phyloP scores from a whole-genome alignment of 35 echinoderm and acorn worm genomes.

The Diadema setosum region DNA sequence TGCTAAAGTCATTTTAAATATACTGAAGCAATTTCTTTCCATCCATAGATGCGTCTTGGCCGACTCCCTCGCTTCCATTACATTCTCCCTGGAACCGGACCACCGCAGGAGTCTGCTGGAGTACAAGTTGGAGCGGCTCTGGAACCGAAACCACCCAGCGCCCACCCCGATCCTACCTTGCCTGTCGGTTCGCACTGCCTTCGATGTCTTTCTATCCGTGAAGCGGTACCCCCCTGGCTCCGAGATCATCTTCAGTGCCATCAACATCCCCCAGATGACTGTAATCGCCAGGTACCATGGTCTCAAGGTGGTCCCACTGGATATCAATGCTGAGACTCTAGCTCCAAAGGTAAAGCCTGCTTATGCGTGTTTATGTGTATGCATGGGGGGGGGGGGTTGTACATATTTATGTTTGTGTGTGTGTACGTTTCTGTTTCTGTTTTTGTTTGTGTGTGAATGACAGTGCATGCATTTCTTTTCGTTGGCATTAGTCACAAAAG shows the following conservation, averaged over 20 bases:
- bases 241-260: constrained; percentile 80
- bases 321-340: constrained; percentile 57
- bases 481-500: no score
- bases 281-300: constrained; percentile 77
- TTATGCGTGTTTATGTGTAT: no score
- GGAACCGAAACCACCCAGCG: constrained; percentile 19
- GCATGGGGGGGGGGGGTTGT: no score
- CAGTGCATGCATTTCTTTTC: background rate
- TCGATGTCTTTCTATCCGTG: constrained; percentile 73
- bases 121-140: background rate
- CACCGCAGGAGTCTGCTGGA: background rate
- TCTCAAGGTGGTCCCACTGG: constrained; percentile 60
- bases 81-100: background rate
- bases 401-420: background rate
- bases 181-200: constrained; percentile 74
- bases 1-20: no score
- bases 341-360: constrained; percentile 58
- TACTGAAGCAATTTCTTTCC: no score
- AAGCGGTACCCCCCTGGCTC: constrained; percentile 80
- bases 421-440: background rate
- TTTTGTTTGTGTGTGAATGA: background rate
- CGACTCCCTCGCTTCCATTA: background rate
- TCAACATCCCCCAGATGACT: constrained; percentile 83
- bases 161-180: constrained; percentile 39
- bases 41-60: constrained; percentile 36